These are phyloP conservation scores for Aplocera efformata DNA, from an alignment of 2,888 invertebrate species.

Conservation along the genomic window DNA sequence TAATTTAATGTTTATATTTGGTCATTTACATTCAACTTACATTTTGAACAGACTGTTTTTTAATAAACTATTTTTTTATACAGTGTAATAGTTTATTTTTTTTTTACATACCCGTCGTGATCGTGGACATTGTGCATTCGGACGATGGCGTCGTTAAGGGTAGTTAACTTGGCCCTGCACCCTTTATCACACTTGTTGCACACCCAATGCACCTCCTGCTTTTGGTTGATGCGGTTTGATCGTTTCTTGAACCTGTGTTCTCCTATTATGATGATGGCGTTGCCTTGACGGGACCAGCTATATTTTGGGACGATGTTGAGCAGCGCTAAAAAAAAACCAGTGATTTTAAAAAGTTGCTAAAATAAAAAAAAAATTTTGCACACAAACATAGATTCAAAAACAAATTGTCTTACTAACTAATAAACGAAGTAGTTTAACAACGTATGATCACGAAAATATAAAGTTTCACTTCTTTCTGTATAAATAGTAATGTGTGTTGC, in stretches of 20 bases:
- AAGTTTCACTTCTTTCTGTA: too few species aligned
- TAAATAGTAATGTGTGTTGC: too few species aligned
- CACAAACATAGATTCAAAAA: too few species aligned
- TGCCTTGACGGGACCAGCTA: conserved; percentile 69
- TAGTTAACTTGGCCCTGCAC: conserved; percentile 67
- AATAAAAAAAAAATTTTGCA: background rate
- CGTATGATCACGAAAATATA: too few species aligned
- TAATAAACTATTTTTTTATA: background rate
- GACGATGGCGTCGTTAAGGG: conserved; percentile 63
- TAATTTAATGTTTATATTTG: too few species aligned
- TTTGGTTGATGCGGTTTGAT: conserved; percentile 59
- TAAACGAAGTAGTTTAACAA: too few species aligned
- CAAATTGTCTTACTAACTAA: too few species aligned
- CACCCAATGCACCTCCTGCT: conserved; percentile 68
- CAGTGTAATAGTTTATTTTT: conserved; percentile 8
- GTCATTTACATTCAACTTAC: too few species aligned
- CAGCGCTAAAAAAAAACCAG: conserved; percentile 33
- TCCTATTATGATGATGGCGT: conserved; percentile 67
- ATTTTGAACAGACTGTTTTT: too few species aligned
- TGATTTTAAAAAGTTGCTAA: background rate
- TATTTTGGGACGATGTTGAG: conserved; percentile 56
- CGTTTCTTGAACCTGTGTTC: conserved; percentile 69
- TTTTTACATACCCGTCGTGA: conserved; percentile 41
- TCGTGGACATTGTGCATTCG: conserved; percentile 63
- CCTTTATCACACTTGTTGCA: conserved; percentile 71